phyloP scores from a whole-genome alignment of 2,113 vertebrate genomes.

The Gila orcuttii region DNA sequence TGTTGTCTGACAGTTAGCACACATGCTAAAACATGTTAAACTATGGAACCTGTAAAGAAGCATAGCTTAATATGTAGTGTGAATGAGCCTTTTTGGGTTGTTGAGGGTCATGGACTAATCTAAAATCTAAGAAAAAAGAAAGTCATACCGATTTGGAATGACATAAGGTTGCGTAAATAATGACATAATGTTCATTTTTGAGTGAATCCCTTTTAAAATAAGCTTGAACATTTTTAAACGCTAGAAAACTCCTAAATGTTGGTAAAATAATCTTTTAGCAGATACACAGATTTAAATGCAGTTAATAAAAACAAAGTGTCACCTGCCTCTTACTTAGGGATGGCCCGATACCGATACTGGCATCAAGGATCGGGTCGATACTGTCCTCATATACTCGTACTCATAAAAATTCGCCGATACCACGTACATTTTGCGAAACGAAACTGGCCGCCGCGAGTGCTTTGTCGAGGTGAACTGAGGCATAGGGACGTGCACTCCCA shows the following conservation, averaged over 20 bases:
- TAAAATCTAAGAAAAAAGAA: not conserved
- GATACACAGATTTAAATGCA: too few relatives aligned
- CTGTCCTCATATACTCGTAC: too few relatives aligned
- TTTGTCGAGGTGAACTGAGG: too few relatives aligned
- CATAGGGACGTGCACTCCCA: too few relatives aligned
- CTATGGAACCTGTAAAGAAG: not conserved
- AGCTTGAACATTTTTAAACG: not conserved
- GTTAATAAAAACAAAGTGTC: too few relatives aligned
- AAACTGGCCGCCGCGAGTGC: too few relatives aligned
- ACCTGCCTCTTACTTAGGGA: not conserved
- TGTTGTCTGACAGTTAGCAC: not conserved
- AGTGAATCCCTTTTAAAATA: not conserved
- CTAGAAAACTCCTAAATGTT: not conserved
- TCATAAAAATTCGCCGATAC: too few relatives aligned
- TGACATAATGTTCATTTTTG: too few relatives aligned
- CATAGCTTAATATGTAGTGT: not conserved
- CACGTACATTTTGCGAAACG: too few relatives aligned
- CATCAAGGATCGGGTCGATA: too few relatives aligned
- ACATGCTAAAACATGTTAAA: not conserved
- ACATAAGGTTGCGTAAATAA: not conserved
- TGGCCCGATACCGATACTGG: too few relatives aligned
- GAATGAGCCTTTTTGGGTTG: not conserved
- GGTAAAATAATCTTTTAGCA: too few relatives aligned
- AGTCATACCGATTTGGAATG: not conserved
- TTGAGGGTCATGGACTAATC: not conserved